Conservation (phyloP, 2,888 invertebrate species). For the Rhagonycha fulva region DNA sequence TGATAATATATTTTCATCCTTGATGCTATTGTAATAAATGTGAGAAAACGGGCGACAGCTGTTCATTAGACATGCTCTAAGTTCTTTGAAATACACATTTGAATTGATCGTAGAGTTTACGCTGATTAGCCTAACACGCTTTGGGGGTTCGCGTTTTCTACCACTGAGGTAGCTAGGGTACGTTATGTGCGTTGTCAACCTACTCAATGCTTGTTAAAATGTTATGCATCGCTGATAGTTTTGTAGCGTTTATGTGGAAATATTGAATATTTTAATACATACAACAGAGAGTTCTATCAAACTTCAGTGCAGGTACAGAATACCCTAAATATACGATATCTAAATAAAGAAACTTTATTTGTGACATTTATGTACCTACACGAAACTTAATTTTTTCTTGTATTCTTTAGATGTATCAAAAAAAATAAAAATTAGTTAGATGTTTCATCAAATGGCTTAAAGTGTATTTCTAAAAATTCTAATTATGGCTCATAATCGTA, state of each 20-base stretch:
- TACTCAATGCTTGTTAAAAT: constrained; percentile 38
- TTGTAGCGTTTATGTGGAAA: constrained; percentile 9
- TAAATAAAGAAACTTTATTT: not conserved
- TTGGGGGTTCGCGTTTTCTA: constrained; percentile 40
- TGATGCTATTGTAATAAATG: constrained; percentile 26
- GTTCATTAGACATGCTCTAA: constrained; percentile 50
- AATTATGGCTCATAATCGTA: too few species aligned
- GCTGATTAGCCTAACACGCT: constrained; percentile 50
- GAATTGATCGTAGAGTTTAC: constrained; percentile 44
- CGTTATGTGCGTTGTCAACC: constrained; percentile 27
- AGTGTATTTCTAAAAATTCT: too few species aligned
- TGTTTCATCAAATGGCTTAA: too few species aligned
- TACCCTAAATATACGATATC: not conserved
- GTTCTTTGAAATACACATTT: constrained; percentile 44
- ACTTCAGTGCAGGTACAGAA: not conserved
- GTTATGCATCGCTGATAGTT: constrained; percentile 33
- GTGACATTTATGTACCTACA: too few species aligned
- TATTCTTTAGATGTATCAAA: too few species aligned
- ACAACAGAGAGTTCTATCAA: not conserved
- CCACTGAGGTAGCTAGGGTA: constrained; percentile 17
- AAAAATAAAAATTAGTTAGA: too few species aligned
- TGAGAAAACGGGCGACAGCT: constrained; percentile 47
- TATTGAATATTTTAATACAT: not conserved
- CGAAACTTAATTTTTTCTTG: too few species aligned
- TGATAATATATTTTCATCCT: constrained; percentile 6